Evolutionary conservation across 2,888 invertebrate species (phyloP).

Genomic region (Allygus modestus): DNA sequence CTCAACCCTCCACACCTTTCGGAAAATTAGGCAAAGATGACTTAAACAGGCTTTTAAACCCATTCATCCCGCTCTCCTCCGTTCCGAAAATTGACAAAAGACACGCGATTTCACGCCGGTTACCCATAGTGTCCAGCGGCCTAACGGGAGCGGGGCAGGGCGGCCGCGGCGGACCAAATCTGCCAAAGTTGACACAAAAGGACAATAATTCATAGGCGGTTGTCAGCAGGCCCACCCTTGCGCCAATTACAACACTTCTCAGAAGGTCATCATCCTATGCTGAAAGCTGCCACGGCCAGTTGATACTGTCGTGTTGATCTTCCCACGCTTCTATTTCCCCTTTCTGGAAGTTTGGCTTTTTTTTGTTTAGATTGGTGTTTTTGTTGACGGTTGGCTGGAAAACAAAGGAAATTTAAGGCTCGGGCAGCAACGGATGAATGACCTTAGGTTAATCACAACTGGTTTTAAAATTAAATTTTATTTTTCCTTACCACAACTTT

Average conservation of each 20-base stretch:
- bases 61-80: not conserved
- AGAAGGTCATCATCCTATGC: conserved; percentile 33
- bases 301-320: conserved; percentile 2
- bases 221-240: conserved; percentile 42
- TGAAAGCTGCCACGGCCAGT: not conserved
- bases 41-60: conserved; percentile 37
- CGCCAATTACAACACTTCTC: conserved; percentile 35
- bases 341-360: conserved; percentile 1
- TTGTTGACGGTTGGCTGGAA: no score
- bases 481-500: no score
- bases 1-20: not conserved
- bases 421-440: no score
- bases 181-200: conserved; percentile 50
- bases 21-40: conserved; percentile 10
- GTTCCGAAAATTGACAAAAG: conserved; percentile 20
- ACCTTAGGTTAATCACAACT: no score
- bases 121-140: not conserved
- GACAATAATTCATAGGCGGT: conserved; percentile 40
- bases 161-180: conserved; percentile 26
- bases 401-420: no score
- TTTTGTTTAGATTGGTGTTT: not conserved
- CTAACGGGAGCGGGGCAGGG: not conserved
- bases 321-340: conserved; percentile 40
- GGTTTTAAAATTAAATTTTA: no score
- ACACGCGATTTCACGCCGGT: conserved; percentile 36